Conservation (phyloP, 2,797 vertebrate species). For the Cottoperca gobio region DNA sequence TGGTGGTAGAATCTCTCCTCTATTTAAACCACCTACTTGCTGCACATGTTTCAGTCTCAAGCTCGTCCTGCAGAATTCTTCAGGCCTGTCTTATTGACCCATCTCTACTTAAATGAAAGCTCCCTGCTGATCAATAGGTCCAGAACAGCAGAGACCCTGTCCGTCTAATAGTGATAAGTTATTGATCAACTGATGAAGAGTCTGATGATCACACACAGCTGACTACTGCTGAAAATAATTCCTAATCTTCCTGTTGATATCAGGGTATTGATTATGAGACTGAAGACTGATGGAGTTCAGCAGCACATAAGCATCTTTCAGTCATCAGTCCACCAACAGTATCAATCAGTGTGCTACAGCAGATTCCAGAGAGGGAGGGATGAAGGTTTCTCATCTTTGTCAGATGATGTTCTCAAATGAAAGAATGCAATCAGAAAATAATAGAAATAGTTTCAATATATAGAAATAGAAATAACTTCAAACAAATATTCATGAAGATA, state of each 20-base stretch:
- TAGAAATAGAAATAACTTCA: too few species aligned
- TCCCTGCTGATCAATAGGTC: constrained; percentile 32
- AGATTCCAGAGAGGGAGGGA: not conserved
- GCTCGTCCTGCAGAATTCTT: not conserved
- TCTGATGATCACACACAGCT: constrained; percentile 35
- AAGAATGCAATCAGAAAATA: not conserved
- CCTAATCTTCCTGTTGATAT: constrained; percentile 45
- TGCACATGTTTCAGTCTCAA: not conserved
- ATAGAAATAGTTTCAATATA: not conserved
- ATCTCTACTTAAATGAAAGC: constrained; percentile 28
- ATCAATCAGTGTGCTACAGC: constrained; percentile 14
- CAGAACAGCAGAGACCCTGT: constrained; percentile 1
- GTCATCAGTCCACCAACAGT: not conserved
- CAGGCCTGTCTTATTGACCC: not conserved
- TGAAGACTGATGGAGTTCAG: constrained; percentile 20
- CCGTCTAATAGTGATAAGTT: constrained; percentile 33
- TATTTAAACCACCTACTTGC: not conserved
- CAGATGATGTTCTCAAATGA: not conserved
- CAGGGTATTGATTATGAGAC: constrained; percentile 41
- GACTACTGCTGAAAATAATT: constrained; percentile 39
- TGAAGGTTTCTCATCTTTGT: not conserved
- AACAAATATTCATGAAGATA: not conserved
- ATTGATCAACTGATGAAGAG: constrained; percentile 30
- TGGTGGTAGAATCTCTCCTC: not conserved
- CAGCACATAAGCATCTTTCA: not conserved